Evolutionary conservation across 2,113 vertebrate species (phyloP).

Genomic region (Strix aluco): DNA sequence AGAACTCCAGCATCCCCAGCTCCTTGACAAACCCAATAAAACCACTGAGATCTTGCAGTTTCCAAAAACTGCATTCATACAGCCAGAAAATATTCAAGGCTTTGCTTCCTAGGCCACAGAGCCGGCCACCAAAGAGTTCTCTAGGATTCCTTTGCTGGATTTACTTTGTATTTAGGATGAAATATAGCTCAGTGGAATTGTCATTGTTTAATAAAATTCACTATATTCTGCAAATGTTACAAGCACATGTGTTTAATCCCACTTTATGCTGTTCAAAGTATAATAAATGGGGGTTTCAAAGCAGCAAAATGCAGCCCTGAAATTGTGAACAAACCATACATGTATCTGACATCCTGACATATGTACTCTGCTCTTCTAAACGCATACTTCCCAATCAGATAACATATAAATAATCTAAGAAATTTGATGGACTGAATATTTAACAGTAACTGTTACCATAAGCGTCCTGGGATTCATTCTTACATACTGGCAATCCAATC

Average conservation of each 20-base stretch:
- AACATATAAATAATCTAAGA: background rate
- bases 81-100: background rate
- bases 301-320: background rate
- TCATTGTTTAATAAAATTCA: background rate
- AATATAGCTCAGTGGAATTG: background rate
- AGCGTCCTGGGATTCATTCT: background rate
- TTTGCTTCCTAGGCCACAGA: background rate
- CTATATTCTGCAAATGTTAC: background rate
- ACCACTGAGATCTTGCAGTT: background rate
- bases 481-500: background rate
- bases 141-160: background rate
- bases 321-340: background rate
- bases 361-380: background rate
- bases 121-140: background rate
- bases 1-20: background rate
- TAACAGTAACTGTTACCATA: background rate
- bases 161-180: background rate
- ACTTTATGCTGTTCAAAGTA: background rate
- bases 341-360: background rate
- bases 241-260: background rate
- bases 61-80: background rate
- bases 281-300: background rate
- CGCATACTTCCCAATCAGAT: background rate
- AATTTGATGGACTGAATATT: background rate
- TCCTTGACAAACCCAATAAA: background rate